Percentiles rank a stretch among this genome's conserved stretches.
Evolutionary conservation across 2,797 vertebrate genomes (phyloP).

Genomic region (Antennarius maculatus): DNA sequence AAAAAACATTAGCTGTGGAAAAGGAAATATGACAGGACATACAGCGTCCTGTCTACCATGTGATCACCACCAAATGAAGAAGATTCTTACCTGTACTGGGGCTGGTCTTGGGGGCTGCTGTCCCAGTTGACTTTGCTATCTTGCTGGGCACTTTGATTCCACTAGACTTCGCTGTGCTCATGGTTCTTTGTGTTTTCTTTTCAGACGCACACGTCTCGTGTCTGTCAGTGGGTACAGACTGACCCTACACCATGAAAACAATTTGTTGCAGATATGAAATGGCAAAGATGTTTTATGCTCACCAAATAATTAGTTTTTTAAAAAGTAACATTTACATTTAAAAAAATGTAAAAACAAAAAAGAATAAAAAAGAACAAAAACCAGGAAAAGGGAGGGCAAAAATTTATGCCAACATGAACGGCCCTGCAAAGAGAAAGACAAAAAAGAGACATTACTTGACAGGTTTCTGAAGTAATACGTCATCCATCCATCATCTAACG

Average conservation of each 20-base stretch:
- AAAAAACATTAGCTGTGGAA: not conserved
- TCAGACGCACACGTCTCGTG: conserved; percentile 57
- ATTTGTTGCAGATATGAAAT: conserved; percentile 34
- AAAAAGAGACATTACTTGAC: conserved; percentile 19
- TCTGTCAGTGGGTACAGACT: conserved; percentile 74
- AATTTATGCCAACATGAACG: conserved; percentile 24
- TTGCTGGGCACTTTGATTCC: conserved; percentile 95
- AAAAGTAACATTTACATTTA: not conserved
- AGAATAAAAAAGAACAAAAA: conserved; percentile 50
- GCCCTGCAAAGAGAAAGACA: conserved; percentile 55
- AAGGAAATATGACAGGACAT: not conserved
- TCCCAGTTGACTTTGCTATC: conserved; percentile 84
- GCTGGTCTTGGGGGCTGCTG: conserved; percentile 80
- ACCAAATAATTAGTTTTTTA: conserved; percentile 17
- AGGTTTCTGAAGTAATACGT: too few relatives aligned
- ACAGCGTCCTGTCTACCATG: not conserved
- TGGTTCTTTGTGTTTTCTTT: conserved; percentile 74
- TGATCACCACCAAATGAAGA: not conserved
- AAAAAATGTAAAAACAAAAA: conserved; percentile 21
- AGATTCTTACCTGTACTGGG: conserved; percentile 68
- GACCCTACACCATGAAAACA: conserved; percentile 86
- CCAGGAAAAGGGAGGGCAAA: conserved; percentile 55
- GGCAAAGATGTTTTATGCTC: conserved; percentile 28
- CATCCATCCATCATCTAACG: too few relatives aligned
- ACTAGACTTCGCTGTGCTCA: conserved; percentile 93